These are phyloP conservation scores for Syngnathus acus DNA, from an alignment of 2,797 vertebrate species.

Conservation along the genomic window DNA sequence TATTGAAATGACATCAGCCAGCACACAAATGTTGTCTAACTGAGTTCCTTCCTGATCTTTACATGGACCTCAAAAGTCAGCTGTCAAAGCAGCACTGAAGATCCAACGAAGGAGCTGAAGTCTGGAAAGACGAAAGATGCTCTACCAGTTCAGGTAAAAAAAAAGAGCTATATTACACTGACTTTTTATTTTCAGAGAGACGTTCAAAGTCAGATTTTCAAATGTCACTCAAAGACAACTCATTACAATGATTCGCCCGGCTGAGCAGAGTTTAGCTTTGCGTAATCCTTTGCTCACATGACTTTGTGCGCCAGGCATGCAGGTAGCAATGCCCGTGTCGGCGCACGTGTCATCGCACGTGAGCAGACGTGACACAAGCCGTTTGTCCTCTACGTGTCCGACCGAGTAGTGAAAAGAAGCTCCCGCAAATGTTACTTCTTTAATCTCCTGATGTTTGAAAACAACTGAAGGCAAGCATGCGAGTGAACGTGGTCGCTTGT, in stretches of 20 bases:
- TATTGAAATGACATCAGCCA: too few relatives aligned
- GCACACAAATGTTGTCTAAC: too few relatives aligned
- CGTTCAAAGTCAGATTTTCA: background rate
- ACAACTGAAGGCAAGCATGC: background rate
- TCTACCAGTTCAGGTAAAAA: slow-evolving; percentile 47
- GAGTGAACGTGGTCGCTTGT: slow-evolving; percentile 13
- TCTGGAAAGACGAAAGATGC: slow-evolving; percentile 25
- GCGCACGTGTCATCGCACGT: slow-evolving; percentile 24
- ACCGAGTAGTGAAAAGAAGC: background rate
- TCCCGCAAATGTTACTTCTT: background rate
- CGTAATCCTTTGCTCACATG: slow-evolving; percentile 34
- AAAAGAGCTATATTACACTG: background rate
- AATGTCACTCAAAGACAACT: background rate
- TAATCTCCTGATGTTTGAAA: background rate
- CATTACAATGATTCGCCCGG: background rate
- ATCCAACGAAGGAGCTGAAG: slow-evolving; percentile 20
- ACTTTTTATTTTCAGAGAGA: too few relatives aligned
- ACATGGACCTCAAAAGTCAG: background rate
- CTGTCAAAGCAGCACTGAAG: slow-evolving; percentile 9
- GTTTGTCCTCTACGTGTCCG: background rate
- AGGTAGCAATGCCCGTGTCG: slow-evolving; percentile 14
- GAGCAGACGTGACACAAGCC: background rate
- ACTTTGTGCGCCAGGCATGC: slow-evolving; percentile 9
- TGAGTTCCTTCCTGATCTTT: background rate
- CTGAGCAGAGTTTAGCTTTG: slow-evolving; percentile 15